Conservation (phyloP, 2,888 invertebrate genomes). For the Cryptus armator region DNA sequence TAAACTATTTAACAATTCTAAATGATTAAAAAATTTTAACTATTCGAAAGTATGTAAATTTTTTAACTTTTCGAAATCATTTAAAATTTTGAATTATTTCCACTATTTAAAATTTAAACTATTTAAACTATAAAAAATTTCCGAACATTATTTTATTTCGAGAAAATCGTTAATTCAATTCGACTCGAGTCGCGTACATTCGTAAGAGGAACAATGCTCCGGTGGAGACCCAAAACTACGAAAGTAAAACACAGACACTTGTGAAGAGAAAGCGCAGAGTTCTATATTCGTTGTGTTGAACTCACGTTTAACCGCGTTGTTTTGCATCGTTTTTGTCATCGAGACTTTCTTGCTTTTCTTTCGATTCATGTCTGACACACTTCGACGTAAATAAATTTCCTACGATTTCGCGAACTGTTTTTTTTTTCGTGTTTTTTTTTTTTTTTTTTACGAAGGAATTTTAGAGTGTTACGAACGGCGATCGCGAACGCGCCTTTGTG, state of each 20-base stretch:
- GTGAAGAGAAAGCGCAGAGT: slow-evolving; percentile 10
- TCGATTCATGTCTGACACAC: slow-evolving; percentile 49
- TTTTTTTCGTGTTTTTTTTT: background rate
- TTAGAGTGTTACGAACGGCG: background rate
- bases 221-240: background rate
- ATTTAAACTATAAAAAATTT: too few relatives aligned
- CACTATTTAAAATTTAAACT: too few relatives aligned
- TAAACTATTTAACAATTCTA: too few relatives aligned
- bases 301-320: slow-evolving; percentile 58
- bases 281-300: slow-evolving; percentile 25
- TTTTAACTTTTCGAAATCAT: too few relatives aligned
- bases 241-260: slow-evolving; percentile 8
- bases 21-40: too few relatives aligned
- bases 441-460: background rate
- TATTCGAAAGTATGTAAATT: too few relatives aligned
- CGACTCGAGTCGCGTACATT: background rate
- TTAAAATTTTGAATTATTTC: too few relatives aligned
- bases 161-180: background rate
- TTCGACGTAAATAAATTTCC: background rate
- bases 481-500: slow-evolving; percentile 1
- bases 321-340: background rate
- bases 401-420: background rate
- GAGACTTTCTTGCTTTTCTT: slow-evolving; percentile 50
- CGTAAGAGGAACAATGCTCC: background rate
- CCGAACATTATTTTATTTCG: too few relatives aligned